Percentiles rank a stretch among this genome's conserved stretches.
phyloP scores from a whole-genome alignment of 2,797 vertebrate species.

The Leptoclinus maculatus region DNA sequence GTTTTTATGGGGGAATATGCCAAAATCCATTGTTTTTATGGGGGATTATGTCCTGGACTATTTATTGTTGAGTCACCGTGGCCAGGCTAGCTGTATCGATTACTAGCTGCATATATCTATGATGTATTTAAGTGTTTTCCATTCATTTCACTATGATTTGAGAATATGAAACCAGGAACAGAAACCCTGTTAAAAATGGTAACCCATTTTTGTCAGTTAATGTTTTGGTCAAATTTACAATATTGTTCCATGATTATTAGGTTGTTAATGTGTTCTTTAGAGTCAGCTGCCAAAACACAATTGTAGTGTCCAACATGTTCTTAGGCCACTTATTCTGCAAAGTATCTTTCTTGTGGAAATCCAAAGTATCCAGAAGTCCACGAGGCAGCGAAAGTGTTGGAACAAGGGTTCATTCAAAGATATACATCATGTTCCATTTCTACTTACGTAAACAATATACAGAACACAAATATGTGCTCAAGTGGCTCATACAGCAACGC shows the following conservation, averaged over 20 bases:
- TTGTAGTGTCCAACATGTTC: neutral
- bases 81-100: neutral
- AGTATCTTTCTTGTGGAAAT: neutral
- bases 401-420: neutral
- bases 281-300: neutral
- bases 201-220: neutral
- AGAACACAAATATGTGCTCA: neutral
- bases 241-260: neutral
- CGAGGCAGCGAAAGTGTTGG: neutral
- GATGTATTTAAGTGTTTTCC: neutral
- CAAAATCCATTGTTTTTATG: too few species aligned
- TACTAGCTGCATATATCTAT: too few species aligned
- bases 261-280: conserved; percentile 2
- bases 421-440: neutral
- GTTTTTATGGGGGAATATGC: neutral
- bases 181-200: neutral
- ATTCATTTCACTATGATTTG: neutral
- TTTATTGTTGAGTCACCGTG: neutral
- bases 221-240: neutral
- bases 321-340: neutral
- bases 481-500: neutral
- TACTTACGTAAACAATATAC: neutral
- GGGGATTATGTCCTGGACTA: neutral
- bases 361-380: neutral
- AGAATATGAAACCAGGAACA: neutral